Evolutionary conservation across 2,113 vertebrate species (phyloP).

Genomic region (Myxocyprinus asiaticus): DNA sequence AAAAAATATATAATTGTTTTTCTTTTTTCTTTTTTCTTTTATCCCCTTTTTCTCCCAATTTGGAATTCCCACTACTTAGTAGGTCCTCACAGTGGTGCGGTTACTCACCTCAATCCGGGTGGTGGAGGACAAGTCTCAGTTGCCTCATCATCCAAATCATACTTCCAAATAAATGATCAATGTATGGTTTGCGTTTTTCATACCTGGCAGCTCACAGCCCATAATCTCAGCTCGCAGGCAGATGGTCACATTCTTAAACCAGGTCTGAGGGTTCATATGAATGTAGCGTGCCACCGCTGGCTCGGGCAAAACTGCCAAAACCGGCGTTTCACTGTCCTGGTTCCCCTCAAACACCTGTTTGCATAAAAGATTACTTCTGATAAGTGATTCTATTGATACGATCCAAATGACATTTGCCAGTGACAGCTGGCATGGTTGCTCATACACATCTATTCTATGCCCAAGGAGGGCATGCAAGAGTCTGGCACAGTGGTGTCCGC

Average conservation of each 20-base stretch:
- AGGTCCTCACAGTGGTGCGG: too few relatives aligned
- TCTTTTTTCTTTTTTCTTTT: too few relatives aligned
- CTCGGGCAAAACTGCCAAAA: slow-evolving; percentile 81
- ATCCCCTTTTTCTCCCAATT: too few relatives aligned
- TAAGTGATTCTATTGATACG: slow-evolving; percentile 12
- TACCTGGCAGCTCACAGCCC: slow-evolving; percentile 85
- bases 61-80: too few relatives aligned
- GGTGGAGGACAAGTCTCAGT: too few relatives aligned
- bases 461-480: neutral
- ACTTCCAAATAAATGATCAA: too few relatives aligned
- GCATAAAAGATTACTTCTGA: slow-evolving; percentile 15
- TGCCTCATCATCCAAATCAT: too few relatives aligned
- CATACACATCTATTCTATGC: too few relatives aligned
- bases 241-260: slow-evolving; percentile 89
- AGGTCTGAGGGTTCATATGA: slow-evolving; percentile 86
- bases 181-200: too few relatives aligned
- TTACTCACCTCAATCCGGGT: too few relatives aligned
- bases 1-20: too few relatives aligned
- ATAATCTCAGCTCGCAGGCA: slow-evolving; percentile 90
- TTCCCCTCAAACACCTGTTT: slow-evolving; percentile 86
- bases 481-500: slow-evolving; percentile 31
- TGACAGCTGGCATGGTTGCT: slow-evolving; percentile 11
- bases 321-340: slow-evolving; percentile 84
- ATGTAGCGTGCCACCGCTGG: slow-evolving; percentile 84
- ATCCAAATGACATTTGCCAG: slow-evolving; percentile 10